phyloP scores from a whole-genome alignment of 2,797 vertebrate genomes.

The Xenopus petersii region DNA sequence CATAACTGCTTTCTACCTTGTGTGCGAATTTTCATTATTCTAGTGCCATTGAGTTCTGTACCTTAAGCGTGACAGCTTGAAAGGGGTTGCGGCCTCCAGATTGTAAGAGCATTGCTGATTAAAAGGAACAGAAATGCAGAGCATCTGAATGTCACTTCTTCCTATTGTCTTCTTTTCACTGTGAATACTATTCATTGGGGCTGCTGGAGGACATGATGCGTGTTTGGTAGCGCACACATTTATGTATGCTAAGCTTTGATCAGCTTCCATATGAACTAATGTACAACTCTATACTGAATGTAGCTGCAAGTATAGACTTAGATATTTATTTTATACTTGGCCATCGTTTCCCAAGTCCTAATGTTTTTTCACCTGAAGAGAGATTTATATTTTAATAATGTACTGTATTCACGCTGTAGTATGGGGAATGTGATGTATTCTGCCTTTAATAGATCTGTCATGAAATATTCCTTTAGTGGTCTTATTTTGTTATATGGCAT shows the following conservation, averaged over 20 bases:
- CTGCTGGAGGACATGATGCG: neutral
- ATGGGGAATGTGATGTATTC: too few species aligned
- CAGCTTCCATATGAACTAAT: neutral
- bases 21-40: too few species aligned
- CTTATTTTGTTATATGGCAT: too few species aligned
- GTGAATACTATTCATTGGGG: constrained; percentile 5
- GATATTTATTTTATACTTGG: too few species aligned
- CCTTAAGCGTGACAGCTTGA: constrained; percentile 6
- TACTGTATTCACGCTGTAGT: too few species aligned
- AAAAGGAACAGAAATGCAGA: constrained; percentile 21
- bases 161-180: constrained; percentile 14
- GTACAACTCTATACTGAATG: neutral
- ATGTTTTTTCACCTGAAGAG: too few species aligned
- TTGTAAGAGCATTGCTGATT: constrained; percentile 21
- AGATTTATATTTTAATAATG: too few species aligned
- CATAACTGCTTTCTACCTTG: too few species aligned
- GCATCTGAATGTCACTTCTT: constrained; percentile 8
- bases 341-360: too few species aligned
- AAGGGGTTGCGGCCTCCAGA: constrained; percentile 29
- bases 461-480: neutral
- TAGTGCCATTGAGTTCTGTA: too few species aligned
- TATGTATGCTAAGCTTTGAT: constrained; percentile 19
- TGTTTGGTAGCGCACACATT: constrained; percentile 14
- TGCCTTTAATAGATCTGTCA: neutral
- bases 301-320: neutral